phyloP scores from a whole-genome alignment of 2,113 vertebrate genomes.

The Protomyctophum bolini region DNA sequence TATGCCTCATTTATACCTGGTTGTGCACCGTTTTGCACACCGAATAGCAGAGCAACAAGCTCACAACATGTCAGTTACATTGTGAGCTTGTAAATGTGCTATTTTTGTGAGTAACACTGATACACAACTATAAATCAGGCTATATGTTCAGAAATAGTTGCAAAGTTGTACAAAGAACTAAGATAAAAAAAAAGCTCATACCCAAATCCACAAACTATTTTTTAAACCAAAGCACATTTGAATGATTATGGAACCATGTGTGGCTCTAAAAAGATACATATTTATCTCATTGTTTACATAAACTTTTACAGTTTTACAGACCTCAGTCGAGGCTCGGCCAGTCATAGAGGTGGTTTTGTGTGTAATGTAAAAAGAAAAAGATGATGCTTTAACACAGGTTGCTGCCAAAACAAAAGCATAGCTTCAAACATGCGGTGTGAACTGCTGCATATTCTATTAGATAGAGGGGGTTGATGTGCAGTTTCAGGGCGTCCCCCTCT shows the following conservation, averaged over 20 bases:
- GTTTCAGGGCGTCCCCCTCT: conserved; percentile 40
- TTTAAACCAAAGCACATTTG: conserved; percentile 99
- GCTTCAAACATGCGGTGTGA: conserved; percentile 47
- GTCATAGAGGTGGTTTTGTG: conserved; percentile 78
- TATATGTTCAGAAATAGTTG: conserved; percentile 86
- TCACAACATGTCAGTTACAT: no score
- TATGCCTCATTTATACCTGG: conserved; percentile 25
- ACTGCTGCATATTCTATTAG: conserved; percentile 67
- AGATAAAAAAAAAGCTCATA: conserved; percentile 88
- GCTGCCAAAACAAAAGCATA: conserved; percentile 74
- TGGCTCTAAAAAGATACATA: conserved; percentile 94
- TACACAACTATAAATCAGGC: no score
- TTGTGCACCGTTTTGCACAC: no score
- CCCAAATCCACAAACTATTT: conserved; percentile 99
- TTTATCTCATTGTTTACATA: conserved; percentile 99
- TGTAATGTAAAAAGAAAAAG: conserved; percentile 10
- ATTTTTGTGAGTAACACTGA: no score
- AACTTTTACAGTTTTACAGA: conserved; percentile 97
- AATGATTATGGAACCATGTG: conserved; percentile 93
- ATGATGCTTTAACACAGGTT: conserved; percentile 80
- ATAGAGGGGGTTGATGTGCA: conserved; percentile 34
- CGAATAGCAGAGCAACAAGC: no score
- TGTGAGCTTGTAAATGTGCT: no score
- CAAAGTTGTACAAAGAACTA: conserved; percentile 85
- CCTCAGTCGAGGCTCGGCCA: conserved; percentile 92